A percentile compares a stretch with the other conserved stretches of the same genome.
These are phyloP conservation scores for Nibea albiflora DNA, from an alignment of 2,113 vertebrate species.

Conservation along the genomic window DNA sequence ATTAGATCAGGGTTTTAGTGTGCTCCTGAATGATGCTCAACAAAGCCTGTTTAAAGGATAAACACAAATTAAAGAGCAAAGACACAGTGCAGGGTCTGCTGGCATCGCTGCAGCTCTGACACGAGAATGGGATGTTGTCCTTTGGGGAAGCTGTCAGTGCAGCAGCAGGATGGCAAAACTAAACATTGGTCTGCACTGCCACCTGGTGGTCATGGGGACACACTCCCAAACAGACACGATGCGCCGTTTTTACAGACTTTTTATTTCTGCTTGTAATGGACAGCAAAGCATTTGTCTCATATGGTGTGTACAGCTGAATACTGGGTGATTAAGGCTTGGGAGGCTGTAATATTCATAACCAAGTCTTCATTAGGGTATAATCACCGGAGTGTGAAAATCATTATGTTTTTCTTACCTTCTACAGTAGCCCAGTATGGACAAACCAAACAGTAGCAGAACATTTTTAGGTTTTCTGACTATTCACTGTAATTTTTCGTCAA, in stretches of 20 bases:
- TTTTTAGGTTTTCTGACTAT: too few relatives aligned
- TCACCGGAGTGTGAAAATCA: too few relatives aligned
- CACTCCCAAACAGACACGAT: neutral
- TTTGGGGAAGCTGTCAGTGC: neutral
- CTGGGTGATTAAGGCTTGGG: too few relatives aligned
- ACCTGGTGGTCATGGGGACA: constrained; percentile 53
- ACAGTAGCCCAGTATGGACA: too few relatives aligned
- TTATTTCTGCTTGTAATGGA: neutral
- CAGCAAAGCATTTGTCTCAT: neutral
- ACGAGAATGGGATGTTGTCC: neutral
- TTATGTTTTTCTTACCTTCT: too few relatives aligned
- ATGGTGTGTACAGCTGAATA: neutral
- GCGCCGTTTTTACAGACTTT: neutral
- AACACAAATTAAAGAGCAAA: neutral
- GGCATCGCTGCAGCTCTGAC: neutral
- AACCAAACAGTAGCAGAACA: too few relatives aligned
- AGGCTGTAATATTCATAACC: too few relatives aligned
- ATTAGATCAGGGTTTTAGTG: neutral
- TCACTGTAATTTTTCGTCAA: too few relatives aligned
- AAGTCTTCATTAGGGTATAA: too few relatives aligned
- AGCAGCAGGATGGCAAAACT: neutral
- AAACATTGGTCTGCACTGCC: constrained; percentile 55
- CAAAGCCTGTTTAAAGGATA: neutral
- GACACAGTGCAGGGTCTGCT: neutral
- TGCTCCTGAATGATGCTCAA: neutral